These are phyloP conservation scores for Lissonota sp. DNA, from an alignment of 2,888 invertebrate species.

Conservation along the genomic window DNA sequence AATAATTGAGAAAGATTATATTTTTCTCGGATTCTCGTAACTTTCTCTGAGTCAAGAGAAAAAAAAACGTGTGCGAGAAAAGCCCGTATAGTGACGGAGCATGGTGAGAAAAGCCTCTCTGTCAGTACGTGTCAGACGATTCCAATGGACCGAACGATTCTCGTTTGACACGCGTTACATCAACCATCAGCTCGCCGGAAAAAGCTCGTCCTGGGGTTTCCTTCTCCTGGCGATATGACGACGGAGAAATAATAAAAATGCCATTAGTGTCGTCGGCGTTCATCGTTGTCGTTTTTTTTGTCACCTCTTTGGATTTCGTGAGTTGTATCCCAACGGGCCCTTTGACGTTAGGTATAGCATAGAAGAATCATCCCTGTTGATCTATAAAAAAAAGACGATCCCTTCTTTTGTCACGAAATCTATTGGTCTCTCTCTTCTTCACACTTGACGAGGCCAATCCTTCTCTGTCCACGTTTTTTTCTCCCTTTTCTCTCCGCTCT, in stretches of 20 bases:
- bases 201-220: conserved; percentile 61
- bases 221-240: conserved; percentile 50
- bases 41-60: conserved; percentile 6
- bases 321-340: conserved; percentile 72
- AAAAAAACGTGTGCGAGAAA: conserved; percentile 65
- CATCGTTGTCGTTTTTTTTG: conserved; percentile 61
- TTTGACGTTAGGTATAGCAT: conserved; percentile 49
- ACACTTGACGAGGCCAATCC: conserved; percentile 80
- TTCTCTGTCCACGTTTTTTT: conserved; percentile 65
- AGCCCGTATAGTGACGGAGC: conserved; percentile 54
- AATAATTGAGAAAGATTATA: no score
- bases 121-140: conserved; percentile 78
- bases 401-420: conserved; percentile 62
- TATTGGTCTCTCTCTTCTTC: conserved; percentile 64
- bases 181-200: conserved; percentile 7
- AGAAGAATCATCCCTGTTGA: conserved; percentile 13
- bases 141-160: conserved; percentile 80
- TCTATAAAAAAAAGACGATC: conserved; percentile 35
- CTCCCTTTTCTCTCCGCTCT: neutral
- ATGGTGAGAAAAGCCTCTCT: conserved; percentile 70
- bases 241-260: conserved; percentile 83
- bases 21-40: no score
- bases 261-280: conserved; percentile 81
- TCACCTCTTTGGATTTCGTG: conserved; percentile 73
- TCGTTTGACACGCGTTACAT: conserved; percentile 49